Conservation (phyloP, 2,888 invertebrate genomes). For the Uropetala carovei region DNA sequence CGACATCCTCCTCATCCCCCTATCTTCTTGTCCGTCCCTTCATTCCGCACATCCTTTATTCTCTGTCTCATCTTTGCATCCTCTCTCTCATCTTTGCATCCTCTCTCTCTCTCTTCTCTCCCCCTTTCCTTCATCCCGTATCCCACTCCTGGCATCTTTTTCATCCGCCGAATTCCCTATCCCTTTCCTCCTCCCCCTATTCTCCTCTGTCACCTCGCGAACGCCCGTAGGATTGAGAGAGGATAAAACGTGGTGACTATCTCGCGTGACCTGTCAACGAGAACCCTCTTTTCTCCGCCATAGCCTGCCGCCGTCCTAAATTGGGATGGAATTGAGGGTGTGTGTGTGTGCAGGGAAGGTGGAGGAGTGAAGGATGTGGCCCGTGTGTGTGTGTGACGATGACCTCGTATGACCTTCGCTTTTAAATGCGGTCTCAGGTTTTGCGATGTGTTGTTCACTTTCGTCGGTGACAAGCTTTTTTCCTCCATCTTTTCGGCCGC, state of each 20-base stretch:
- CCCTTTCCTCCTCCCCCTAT: conserved; percentile 54
- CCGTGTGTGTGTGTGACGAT: conserved; percentile 16
- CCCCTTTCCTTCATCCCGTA: conserved; percentile 62
- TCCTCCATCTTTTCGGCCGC: not conserved
- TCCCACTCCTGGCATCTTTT: conserved; percentile 62
- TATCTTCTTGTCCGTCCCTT: conserved; percentile 54
- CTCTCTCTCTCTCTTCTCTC: conserved; percentile 13
- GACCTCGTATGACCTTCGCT: conserved; percentile 52
- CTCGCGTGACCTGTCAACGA: conserved; percentile 63
- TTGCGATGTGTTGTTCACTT: conserved; percentile 49
- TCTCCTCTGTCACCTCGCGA: conserved; percentile 33
- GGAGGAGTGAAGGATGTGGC: conserved; percentile 65
- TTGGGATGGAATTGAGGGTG: conserved; percentile 69
- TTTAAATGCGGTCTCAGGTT: conserved; percentile 34
- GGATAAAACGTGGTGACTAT: not conserved
- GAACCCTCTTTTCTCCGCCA: conserved; percentile 69
- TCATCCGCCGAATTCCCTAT: conserved; percentile 56
- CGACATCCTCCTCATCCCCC: conserved; percentile 64
- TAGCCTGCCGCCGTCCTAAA: conserved; percentile 69
- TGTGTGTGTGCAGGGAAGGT: conserved; percentile 74
- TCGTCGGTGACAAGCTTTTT: not conserved
- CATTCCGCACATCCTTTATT: conserved; percentile 27
- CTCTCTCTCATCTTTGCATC: not conserved
- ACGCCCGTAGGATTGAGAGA: conserved; percentile 40
- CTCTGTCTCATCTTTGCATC: conserved; percentile 16